A percentile compares a stretch with the other conserved stretches of the same genome.
These are phyloP conservation scores for Thyatira batis DNA, from an alignment of 2,888 invertebrate species.

Conservation along the genomic window DNA sequence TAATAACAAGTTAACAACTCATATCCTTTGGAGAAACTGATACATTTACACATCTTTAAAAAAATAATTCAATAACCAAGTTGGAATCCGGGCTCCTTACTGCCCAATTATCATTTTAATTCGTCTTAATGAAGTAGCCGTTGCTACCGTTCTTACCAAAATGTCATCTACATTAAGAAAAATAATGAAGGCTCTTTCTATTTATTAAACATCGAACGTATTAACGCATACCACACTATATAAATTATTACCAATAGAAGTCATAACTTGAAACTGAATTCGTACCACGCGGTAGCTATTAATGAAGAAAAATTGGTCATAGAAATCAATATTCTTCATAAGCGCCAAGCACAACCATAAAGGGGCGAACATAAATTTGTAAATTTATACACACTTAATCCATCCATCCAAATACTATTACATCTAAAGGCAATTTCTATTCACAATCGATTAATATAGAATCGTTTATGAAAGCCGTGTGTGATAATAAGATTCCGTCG, in stretches of 20 bases:
- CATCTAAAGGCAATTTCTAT: constrained; percentile 62
- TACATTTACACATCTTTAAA: constrained; percentile 25
- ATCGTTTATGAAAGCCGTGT: constrained; percentile 49
- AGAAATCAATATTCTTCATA: constrained; percentile 56
- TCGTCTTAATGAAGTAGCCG: constrained; percentile 50
- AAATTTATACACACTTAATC: constrained; percentile 52
- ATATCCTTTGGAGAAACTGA: not conserved
- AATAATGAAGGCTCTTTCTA: constrained; percentile 47
- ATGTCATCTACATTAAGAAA: constrained; percentile 35
- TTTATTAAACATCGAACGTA: constrained; percentile 31
- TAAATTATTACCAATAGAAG: constrained; percentile 41
- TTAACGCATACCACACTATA: constrained; percentile 23
- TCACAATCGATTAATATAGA: constrained; percentile 60
- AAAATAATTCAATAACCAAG: constrained; percentile 41
- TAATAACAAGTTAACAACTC: no score
- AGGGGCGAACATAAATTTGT: constrained; percentile 52
- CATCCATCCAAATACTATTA: constrained; percentile 52
- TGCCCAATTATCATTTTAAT: constrained; percentile 67
- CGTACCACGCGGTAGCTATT: constrained; percentile 43
- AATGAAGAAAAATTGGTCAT: constrained; percentile 54
- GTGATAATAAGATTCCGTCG: constrained; percentile 47
- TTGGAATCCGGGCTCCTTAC: constrained; percentile 46
- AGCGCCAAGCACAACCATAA: constrained; percentile 43
- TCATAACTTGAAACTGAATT: constrained; percentile 32
- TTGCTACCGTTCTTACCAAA: constrained; percentile 59